These are phyloP conservation scores for Chymomyza caudatula DNA, from an alignment of 2,888 invertebrate genomes.

Conservation along the genomic window DNA sequence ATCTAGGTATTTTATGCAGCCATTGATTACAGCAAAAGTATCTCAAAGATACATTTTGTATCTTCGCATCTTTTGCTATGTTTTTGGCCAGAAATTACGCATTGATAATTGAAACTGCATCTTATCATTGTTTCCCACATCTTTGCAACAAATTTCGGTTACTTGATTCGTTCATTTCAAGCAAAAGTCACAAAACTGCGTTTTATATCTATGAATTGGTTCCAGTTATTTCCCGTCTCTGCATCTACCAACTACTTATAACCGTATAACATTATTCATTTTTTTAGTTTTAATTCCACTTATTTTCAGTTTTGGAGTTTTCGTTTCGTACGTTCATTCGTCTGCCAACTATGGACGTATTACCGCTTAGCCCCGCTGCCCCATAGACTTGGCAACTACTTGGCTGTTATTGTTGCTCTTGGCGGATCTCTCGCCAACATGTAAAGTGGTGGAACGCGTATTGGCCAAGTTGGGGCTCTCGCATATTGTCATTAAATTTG, in stretches of 20 bases:
- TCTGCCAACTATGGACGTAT: background rate
- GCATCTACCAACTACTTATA: background rate
- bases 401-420: constrained; percentile 14
- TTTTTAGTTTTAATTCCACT: constrained; percentile 33
- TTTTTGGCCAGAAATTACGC: too few species aligned
- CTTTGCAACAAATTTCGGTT: too few species aligned
- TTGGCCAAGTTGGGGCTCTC: constrained; percentile 60
- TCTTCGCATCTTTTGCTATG: too few species aligned
- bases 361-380: background rate
- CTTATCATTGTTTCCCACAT: too few species aligned
- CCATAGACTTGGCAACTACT: background rate
- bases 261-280: background rate
- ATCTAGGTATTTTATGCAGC: too few species aligned
- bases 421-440: constrained; percentile 42
- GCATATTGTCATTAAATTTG: constrained; percentile 71
- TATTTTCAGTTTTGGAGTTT: constrained; percentile 51
- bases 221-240: background rate
- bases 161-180: too few species aligned
- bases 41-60: too few species aligned
- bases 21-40: too few species aligned
- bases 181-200: too few species aligned
- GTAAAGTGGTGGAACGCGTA: constrained; percentile 38
- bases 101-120: too few species aligned
- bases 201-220: background rate
- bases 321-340: constrained; percentile 32